Base-by-base conservation (phyloP, 2,113 vertebrate species). In the Neodontobutis hainanensis region DNA sequence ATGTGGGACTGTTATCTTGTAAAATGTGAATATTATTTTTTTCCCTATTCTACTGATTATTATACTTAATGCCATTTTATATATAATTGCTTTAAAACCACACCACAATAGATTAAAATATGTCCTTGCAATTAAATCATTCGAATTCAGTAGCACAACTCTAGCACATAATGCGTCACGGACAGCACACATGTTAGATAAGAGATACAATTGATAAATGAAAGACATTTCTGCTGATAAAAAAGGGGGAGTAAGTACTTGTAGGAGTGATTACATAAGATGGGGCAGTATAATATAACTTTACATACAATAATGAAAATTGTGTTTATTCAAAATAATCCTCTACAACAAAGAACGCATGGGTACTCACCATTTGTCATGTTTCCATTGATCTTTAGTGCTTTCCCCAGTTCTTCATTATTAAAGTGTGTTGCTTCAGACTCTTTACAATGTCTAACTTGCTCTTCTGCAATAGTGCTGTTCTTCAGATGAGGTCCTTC, bases 311-410 rank as follows among this genome's bases (percentile, higher is more conserved):
- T 6, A 46, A 12, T 2, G 19, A 48, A 16, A 59, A 42, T 53
- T 7, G n/a, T 2, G 0, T 38, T 2, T 19, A 38, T 38, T 0
- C 34, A 53, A 35, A 11, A 9, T 16, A 8, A 53, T 53, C 1
- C 0, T 15, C 43, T 45, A 4, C 19, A 11, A 47, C 11, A 2
- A 15, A 61, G 7, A 50, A 51, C 75, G 12, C 10, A 65, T 64
- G 6, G 35, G 11, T 27, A 81, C 91, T 89, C 62, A 92, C 91
- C 89, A 62, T 91, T 91, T 42, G 49, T 60, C 51, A 87, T 19
- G 46, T 46, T 65, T 59, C 58, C 75, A 14, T 76, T 72, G 51
- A 56, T 27, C 11, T 53, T 35, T 7, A 46, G 62, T 32, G 59
- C 27, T 32, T 63, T 64, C 12, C 84, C 83, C 64, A 68, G 65